Base-by-base conservation (phyloP, 2,888 invertebrate species). In the Rapana venosa region DNA sequence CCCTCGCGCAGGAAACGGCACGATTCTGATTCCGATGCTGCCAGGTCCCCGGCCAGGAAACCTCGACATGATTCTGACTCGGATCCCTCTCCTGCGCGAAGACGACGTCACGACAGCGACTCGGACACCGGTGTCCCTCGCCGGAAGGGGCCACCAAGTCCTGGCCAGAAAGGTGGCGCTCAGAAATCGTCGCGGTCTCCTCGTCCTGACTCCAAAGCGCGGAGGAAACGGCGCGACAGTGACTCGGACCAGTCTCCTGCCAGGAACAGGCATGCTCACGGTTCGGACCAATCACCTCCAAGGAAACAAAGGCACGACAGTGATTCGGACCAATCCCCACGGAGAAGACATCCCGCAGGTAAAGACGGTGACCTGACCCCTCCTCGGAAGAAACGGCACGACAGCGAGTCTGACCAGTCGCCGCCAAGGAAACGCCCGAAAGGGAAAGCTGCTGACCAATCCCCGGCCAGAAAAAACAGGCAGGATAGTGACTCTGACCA, bases 161-260 rank as follows among this genome's bases (percentile, higher is more conserved):
- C 61, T 11, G 30, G 61, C 2, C n/a, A 30, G 32, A 47, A 47
- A 47, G 47, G 47, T 47, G 83, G 36, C 30, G 35, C 22, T 6
- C 86, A 56, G n/a, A 86, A 20, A 32, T 87, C 87, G 93, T 87
- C 87, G 93, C 94, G 90, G 93, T 94, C 91, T 94, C 95, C 87
- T 92, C 93, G 92, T 36, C 96, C 96, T 92, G 92, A 95, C 85
- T 95, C 95, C 85, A 95, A 95, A 56, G 94, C 93, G 83, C 95
- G 94, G 91, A 95, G 93, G 93, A 36, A 90, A 88, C 92, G 93
- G 90, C 91, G 93, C 90, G 90, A 91, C 83, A 91, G 92, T 84
- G 95, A 95, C 91, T 94, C 93, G 35, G 96, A 96, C 92, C 91
- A 95, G 81, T 95, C 95, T 87, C 95, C 95, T 30, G 93, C 93